These are phyloP conservation scores for Melanchra persicariae DNA, from an alignment of 2,888 invertebrate genomes.

Conservation along the genomic window DNA sequence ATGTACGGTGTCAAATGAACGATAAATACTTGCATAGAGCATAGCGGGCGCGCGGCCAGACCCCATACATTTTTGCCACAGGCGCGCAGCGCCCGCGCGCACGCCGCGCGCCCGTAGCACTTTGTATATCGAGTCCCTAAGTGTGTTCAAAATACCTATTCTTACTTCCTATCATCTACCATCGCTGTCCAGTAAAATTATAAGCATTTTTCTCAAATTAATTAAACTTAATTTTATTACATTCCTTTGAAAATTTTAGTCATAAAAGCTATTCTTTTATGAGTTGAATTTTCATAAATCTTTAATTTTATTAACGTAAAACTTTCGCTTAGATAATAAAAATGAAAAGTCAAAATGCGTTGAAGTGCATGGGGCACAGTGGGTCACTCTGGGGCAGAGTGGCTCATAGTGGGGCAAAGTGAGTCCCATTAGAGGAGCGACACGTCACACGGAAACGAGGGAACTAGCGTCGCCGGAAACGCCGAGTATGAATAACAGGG, in stretches of 20 bases:
- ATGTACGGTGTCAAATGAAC: no score
- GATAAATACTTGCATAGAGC: no score
- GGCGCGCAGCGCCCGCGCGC: no score
- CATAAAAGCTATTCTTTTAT: neutral
- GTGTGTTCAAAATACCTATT: no score
- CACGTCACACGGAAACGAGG: constrained; percentile 56
- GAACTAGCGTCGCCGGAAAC: constrained; percentile 61
- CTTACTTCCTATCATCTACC: neutral
- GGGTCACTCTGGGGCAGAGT: neutral
- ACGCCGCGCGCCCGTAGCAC: no score
- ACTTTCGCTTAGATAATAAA: constrained; percentile 6
- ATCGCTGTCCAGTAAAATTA: neutral
- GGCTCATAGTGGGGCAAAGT: neutral
- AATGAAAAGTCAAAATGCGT: constrained; percentile 8
- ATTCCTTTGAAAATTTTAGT: neutral
- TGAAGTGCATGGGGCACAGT: constrained; percentile 5
- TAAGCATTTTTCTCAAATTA: neutral
- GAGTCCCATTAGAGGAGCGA: constrained; percentile 22
- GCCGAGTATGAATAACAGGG: constrained; percentile 66
- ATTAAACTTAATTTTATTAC: neutral
- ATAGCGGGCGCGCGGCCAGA: no score
- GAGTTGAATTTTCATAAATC: no score
- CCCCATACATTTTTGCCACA: no score
- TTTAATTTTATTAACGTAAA: neutral
- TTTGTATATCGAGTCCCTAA: no score